Evolutionary conservation across 2,888 invertebrate genomes (phyloP), one percentile per base, ranked within the genome.

Genomic region (Harpalus rubripes): DNA sequence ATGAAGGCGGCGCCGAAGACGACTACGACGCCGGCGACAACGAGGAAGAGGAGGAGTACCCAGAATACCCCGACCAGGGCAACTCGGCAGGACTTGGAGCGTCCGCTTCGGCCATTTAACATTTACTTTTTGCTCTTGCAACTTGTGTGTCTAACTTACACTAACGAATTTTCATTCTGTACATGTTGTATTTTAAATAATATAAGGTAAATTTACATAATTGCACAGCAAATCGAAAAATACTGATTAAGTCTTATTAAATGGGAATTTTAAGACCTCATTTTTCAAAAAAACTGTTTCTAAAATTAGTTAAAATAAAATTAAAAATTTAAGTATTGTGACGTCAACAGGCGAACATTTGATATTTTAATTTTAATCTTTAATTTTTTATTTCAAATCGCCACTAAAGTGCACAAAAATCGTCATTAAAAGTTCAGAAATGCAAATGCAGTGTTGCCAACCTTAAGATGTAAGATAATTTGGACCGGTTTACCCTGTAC

Each of bases 21-120:
- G 93, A 93, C 56, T 93, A 94, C 88, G 93, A 94, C 86, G 93
- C 93, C 85, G 89, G 88, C 41, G 92, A 90, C 85, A 92, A 59
- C 16, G 80, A 59, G n/a, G 85, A 85, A 41, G 92, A 93, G 87
- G 94, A 94, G 85, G 94, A 94, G 88, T 93, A 94, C 88, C 94
- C 94, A 78, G 92, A 92, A 85, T 93, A 95, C 91, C 91, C 94
- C 68, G 93, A 93, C 74, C 90, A 90, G 81, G 88, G 89, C 84
- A 91, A 91, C 86, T 89, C 90, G 79, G 91, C 91, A 65, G 84
- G 63, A 88, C 90, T 85, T 89, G 90, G 59, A 76, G 89, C 89
- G 79, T 89, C 90, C 65, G 90, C 90, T 86, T 90, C 90, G 76
- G 88, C 88, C 87, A 89, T 90, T 89, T 90, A 90, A 90, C 90